These are phyloP conservation scores for Encarsia formosa DNA, from an alignment of 2,888 invertebrate genomes.

Conservation along the genomic window DNA sequence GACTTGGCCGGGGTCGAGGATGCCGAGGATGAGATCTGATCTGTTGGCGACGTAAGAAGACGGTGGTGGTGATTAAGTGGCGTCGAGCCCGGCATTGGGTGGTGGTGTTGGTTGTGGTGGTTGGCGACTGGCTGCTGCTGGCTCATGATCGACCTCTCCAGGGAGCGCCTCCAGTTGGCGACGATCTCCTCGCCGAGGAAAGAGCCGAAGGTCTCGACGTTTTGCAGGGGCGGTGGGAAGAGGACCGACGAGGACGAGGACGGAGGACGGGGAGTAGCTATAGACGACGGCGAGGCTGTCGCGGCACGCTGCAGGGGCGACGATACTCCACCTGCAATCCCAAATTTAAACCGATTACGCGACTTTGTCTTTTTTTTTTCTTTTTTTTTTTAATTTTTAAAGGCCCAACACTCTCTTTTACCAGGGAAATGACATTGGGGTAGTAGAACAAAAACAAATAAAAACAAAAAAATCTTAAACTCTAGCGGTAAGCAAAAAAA, in stretches of 20 bases:
- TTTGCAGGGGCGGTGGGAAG: conserved; percentile 60
- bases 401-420: background rate
- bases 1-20: conserved; percentile 45
- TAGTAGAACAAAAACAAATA: too few species aligned
- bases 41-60: conserved; percentile 54
- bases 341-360: background rate
- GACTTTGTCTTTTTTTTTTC: background rate
- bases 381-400: background rate
- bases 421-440: too few species aligned
- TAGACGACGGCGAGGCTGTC: conserved; percentile 49
- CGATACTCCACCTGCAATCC: conserved; percentile 51
- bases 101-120: conserved; percentile 40
- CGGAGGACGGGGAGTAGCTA: conserved; percentile 48
- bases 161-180: conserved; percentile 70
- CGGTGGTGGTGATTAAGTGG: conserved; percentile 51
- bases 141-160: conserved; percentile 55
- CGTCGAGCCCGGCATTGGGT: conserved; percentile 34
- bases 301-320: conserved; percentile 52
- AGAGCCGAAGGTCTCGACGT: conserved; percentile 69
- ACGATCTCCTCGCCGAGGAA: conserved; percentile 80
- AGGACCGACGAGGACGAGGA: conserved; percentile 51
- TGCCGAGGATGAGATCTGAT: conserved; percentile 47
- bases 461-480: too few species aligned
- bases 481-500: too few species aligned
- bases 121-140: conserved; percentile 45